phyloP scores from a whole-genome alignment of 2,888 invertebrate genomes.

The Archaeoteleia sp. region DNA sequence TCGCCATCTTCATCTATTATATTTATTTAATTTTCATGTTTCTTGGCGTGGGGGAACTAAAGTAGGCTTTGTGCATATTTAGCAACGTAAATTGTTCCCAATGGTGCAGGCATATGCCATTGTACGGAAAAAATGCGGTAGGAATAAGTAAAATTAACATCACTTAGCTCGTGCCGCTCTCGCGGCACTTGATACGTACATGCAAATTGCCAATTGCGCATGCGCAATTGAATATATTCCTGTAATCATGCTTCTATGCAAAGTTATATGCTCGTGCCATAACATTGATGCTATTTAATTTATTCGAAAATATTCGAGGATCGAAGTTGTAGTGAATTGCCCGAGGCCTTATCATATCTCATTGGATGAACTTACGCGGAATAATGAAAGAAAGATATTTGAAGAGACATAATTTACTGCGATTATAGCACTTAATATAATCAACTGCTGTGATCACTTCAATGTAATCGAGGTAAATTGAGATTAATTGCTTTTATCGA shows the following conservation, averaged over 20 bases:
- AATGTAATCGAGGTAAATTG: slow-evolving; percentile 50
- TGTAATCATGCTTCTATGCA: no score
- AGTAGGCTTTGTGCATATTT: no score
- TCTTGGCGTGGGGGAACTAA: no score
- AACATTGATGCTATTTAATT: slow-evolving; percentile 4
- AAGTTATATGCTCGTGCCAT: neutral
- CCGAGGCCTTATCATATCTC: slow-evolving; percentile 72
- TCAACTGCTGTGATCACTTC: slow-evolving; percentile 63
- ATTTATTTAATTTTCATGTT: no score
- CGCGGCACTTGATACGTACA: no score
- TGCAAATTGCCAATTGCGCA: no score
- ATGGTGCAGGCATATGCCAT: no score
- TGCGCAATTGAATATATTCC: no score
- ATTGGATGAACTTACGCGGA: slow-evolving; percentile 64
- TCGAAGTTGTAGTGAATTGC: slow-evolving; percentile 67
- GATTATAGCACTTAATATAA: slow-evolving; percentile 50
- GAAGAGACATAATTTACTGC: slow-evolving; percentile 31
- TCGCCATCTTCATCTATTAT: slow-evolving; percentile 13
- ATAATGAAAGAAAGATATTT: slow-evolving; percentile 57
- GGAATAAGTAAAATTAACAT: no score
- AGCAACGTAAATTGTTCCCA: no score
- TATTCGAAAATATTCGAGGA: slow-evolving; percentile 63
- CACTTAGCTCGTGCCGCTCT: no score
- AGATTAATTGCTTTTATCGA: slow-evolving; percentile 43
- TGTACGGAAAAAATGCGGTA: no score